Conservation (phyloP, 2,113 vertebrate species). For the Procavia capensis region DNA sequence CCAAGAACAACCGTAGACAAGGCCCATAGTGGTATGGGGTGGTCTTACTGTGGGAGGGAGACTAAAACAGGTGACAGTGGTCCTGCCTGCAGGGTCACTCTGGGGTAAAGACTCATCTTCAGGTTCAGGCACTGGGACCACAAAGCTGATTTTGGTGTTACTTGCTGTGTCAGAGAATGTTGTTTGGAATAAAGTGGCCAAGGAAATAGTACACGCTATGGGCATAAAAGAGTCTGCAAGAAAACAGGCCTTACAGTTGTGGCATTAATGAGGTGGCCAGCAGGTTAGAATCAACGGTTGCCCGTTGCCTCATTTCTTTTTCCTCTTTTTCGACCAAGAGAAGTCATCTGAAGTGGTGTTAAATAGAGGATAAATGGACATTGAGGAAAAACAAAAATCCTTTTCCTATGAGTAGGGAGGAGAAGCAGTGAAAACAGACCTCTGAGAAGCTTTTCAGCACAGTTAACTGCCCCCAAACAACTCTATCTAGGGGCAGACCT, state of each 20-base stretch:
- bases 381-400: neutral
- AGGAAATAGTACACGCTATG: neutral
- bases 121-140: neutral
- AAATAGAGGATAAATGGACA: neutral
- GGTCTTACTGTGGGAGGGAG: neutral
- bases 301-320: accelerated
- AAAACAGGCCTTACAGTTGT: neutral
- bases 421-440: neutral
- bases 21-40: neutral
- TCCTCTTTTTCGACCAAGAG: neutral
- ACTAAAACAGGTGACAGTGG: neutral
- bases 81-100: neutral
- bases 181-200: neutral
- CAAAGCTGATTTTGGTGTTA: neutral
- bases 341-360: constrained; percentile 6
- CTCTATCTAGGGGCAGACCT: neutral
- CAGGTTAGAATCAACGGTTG: accelerated
- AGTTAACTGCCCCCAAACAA: neutral
- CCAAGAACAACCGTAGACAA: neutral
- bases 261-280: neutral
- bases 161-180: neutral
- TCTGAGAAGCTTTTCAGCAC: neutral
- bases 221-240: neutral
- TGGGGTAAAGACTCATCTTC: neutral
- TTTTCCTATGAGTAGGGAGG: neutral